These are phyloP conservation scores for Macrosoma leucophasiata DNA, from an alignment of 2,888 invertebrate species.

Conservation along the genomic window DNA sequence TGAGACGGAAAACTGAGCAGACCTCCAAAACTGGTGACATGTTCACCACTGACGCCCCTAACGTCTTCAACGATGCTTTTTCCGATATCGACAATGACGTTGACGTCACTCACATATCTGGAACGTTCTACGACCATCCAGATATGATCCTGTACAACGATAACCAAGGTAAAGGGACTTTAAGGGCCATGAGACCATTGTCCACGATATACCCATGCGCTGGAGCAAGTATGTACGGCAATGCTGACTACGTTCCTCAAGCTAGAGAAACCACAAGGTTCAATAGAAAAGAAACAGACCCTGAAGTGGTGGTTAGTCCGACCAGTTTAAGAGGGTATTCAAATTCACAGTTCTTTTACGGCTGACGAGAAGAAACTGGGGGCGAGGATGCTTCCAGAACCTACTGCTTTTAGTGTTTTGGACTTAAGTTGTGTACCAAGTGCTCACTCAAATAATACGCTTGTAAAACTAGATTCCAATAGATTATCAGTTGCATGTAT, in stretches of 20 bases:
- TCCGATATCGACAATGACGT: constrained; percentile 66
- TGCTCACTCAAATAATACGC: too few relatives aligned
- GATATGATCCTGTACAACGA: constrained; percentile 68
- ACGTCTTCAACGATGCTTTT: constrained; percentile 57
- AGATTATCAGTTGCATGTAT: too few relatives aligned
- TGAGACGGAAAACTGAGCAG: constrained; percentile 35
- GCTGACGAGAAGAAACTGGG: constrained; percentile 47
- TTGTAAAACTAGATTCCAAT: too few relatives aligned
- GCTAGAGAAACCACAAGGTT: constrained; percentile 43
- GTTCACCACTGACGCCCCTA: constrained; percentile 64
- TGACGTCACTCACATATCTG: constrained; percentile 64
- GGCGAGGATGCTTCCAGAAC: constrained; percentile 40
- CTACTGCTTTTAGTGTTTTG: constrained; percentile 53
- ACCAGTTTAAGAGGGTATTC: constrained; percentile 60
- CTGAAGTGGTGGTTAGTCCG: constrained; percentile 54
- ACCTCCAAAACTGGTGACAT: constrained; percentile 61
- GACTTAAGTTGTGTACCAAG: too few relatives aligned
- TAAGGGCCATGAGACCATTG: constrained; percentile 63
- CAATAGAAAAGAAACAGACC: constrained; percentile 40
- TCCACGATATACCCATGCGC: constrained; percentile 63
- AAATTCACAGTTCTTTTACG: constrained; percentile 58
- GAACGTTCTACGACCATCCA: constrained; percentile 63
- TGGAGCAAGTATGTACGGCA: constrained; percentile 63
- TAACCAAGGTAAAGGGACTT: constrained; percentile 50
- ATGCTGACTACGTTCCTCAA: constrained; percentile 52